These are phyloP conservation scores for Rambutsinella grinnellia DNA, from an alignment of 2,888 invertebrate genomes.

Conservation along the genomic window DNA sequence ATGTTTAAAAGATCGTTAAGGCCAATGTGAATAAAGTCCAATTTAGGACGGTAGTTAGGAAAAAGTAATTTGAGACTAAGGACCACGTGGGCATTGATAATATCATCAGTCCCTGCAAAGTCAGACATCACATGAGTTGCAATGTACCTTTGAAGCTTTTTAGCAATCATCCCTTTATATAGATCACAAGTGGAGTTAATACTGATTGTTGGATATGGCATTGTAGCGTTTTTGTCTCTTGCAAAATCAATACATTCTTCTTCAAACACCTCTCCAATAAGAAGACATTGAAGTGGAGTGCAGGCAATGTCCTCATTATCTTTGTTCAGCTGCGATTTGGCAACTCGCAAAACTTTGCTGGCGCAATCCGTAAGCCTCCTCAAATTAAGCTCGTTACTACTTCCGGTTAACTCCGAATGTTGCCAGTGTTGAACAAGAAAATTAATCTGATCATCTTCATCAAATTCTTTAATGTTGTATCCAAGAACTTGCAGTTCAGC, in stretches of 20 bases:
- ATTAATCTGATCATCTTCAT: not conserved
- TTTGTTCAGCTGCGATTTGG: not conserved
- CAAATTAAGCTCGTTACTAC: not conserved
- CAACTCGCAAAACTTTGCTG: not conserved
- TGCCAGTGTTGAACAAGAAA: slow-evolving; percentile 4
- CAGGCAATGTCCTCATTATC: not conserved
- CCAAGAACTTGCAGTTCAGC: not conserved
- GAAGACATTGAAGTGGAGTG: not conserved
- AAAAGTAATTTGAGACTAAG: not conserved
- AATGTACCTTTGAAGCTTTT: not conserved
- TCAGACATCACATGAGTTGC: not conserved
- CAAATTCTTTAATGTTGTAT: not conserved
- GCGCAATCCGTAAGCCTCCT: not conserved
- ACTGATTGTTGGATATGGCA: not conserved
- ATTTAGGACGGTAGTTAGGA: not conserved
- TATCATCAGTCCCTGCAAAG: not conserved
- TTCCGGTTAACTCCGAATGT: not conserved
- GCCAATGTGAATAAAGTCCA: not conserved
- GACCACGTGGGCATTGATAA: not conserved
- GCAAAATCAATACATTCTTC: not conserved
- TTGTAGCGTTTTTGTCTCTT: not conserved
- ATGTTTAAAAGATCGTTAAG: not conserved
- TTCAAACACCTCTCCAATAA: not conserved
- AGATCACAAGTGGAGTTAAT: not conserved
- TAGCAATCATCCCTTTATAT: not conserved